Conservation (phyloP, 53 echinoderm and acorn worm species). For the Holothuria leucospilota region DNA sequence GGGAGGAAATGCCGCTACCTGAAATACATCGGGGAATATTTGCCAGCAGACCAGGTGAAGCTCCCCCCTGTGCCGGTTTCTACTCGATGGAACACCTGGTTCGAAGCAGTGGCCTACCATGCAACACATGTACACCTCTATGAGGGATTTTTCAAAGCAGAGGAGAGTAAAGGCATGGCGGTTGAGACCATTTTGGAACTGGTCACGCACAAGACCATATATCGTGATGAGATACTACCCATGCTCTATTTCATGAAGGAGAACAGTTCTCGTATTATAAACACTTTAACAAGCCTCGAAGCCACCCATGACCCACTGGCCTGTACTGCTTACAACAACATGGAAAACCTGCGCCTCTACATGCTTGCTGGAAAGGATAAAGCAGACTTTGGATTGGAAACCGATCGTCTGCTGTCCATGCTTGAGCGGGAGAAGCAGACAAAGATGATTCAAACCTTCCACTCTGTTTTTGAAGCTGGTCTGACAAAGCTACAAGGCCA, state of each 20-base stretch:
- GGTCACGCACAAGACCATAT: conserved; percentile 66
- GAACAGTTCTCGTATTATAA: conserved; percentile 26
- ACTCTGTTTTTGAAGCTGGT: conserved; percentile 62
- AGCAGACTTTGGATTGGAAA: conserved; percentile 56
- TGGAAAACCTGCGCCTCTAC: conserved; percentile 50
- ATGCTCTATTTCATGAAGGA: conserved; percentile 63
- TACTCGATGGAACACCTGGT: conserved; percentile 77
- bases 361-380: conserved; percentile 53
- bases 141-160: conserved; percentile 69
- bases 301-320: conserved; percentile 64
- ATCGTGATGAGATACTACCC: conserved; percentile 54
- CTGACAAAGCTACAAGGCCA: conserved; percentile 53
- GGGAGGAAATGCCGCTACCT: conserved; percentile 67
- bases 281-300: conserved; percentile 60
- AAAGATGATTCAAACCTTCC: conserved; percentile 45
- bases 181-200: conserved; percentile 71
- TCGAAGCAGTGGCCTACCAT: conserved; percentile 63
- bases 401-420: conserved; percentile 36
- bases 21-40: conserved; percentile 59
- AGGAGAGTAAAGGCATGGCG: conserved; percentile 64
- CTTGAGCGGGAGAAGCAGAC: background rate
- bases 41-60: conserved; percentile 70
- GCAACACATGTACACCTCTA: conserved; percentile 64
- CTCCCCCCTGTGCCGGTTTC: conserved; percentile 73
- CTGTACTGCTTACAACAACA: conserved; percentile 64